Percentiles rank a stretch among this genome's conserved stretches.
Evolutionary conservation across 2,888 invertebrate genomes (phyloP).

Genomic region (Leptinotarsa tumamoca): DNA sequence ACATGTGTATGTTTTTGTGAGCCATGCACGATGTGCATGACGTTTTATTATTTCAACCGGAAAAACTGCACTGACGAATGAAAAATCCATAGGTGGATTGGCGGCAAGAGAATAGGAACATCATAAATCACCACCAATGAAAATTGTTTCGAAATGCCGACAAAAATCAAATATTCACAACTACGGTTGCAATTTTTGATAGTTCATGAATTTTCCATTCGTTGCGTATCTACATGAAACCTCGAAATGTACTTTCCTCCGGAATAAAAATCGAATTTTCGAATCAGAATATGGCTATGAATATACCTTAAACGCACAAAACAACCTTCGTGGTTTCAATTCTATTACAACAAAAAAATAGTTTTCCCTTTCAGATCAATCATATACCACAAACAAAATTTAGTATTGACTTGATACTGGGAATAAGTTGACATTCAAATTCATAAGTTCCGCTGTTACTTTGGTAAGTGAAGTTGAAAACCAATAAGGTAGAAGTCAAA

Average conservation of each 20-base stretch:
- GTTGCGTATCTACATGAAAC: neutral
- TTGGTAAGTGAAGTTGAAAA: too few relatives aligned
- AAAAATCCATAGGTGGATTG: slow-evolving; percentile 19
- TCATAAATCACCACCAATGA: slow-evolving; percentile 17
- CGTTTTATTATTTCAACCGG: slow-evolving; percentile 21
- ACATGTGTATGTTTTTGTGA: slow-evolving; percentile 22
- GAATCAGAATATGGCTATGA: neutral
- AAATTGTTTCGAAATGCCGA: neutral
- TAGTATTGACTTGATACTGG: too few relatives aligned
- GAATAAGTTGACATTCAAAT: too few relatives aligned
- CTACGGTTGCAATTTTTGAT: neutral
- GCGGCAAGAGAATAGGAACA: neutral
- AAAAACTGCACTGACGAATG: slow-evolving; percentile 16
- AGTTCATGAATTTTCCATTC: neutral
- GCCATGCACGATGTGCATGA: slow-evolving; percentile 20
- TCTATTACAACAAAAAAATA: too few relatives aligned
- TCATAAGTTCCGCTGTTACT: too few relatives aligned
- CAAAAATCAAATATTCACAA: neutral
- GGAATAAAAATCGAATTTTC: neutral
- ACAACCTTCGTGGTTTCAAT: too few relatives aligned
- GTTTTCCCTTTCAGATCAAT: too few relatives aligned
- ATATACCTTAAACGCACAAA: too few relatives aligned
- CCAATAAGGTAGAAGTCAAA: too few relatives aligned
- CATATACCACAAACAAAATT: too few relatives aligned
- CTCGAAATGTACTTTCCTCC: neutral